Conservation (phyloP, 92 coral and sea anemone species). For the Hydrozoanthus gracilis region DNA sequence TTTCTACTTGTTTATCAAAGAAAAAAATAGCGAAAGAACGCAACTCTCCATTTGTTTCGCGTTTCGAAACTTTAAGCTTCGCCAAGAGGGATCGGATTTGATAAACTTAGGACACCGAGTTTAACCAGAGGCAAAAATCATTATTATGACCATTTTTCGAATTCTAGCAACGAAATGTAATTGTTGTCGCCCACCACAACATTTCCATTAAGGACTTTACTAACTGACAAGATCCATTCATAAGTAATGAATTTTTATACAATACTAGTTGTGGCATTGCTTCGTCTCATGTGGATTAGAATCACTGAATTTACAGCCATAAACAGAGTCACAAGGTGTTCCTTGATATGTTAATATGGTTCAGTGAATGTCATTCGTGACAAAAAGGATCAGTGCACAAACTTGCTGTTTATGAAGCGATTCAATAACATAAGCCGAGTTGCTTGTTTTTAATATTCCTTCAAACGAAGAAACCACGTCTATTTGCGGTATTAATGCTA, state of each 20-base stretch:
- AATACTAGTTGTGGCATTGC: background rate
- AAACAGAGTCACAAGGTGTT: background rate
- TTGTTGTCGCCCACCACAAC: slow-evolving; percentile 2
- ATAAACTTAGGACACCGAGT: too few relatives aligned
- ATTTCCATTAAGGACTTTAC: slow-evolving; percentile 23
- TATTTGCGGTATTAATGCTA: background rate
- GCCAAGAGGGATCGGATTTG: too few relatives aligned
- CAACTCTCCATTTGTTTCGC: too few relatives aligned
- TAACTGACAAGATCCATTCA: slow-evolving; percentile 20
- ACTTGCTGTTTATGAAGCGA: background rate
- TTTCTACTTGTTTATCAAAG: too few relatives aligned
- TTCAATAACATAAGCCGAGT: background rate
- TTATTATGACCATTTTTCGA: background rate
- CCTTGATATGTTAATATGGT: background rate
- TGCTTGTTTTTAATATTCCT: background rate
- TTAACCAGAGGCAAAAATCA: background rate
- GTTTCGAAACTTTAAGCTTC: too few relatives aligned
- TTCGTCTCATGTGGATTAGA: background rate
- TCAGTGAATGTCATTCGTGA: background rate
- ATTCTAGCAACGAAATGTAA: slow-evolving; percentile 10
- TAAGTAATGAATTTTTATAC: slow-evolving; percentile 21
- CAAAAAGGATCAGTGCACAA: background rate
- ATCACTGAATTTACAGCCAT: background rate
- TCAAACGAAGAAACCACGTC: background rate
- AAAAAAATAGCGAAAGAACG: too few relatives aligned